phyloP scores from a whole-genome alignment of 2,888 invertebrate genomes.

The Melanostoma mellinum region DNA sequence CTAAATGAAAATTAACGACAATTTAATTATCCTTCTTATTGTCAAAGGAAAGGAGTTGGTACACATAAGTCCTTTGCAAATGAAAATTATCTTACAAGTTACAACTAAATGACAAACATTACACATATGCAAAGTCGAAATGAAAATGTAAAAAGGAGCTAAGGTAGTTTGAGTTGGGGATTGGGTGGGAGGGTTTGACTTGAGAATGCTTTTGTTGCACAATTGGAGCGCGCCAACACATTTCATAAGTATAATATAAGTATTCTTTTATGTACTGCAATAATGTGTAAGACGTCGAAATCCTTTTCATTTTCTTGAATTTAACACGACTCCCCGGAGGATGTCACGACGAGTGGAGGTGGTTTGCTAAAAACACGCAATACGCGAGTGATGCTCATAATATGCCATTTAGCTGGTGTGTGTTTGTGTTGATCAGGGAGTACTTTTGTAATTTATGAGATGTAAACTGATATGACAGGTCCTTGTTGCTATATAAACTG shows the following conservation, averaged over 20 bases:
- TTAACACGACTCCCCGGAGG: conserved; percentile 53
- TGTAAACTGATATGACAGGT: conserved; percentile 72
- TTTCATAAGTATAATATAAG: not conserved
- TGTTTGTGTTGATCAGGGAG: conserved; percentile 15
- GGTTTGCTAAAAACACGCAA: conserved; percentile 12
- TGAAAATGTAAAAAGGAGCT: conserved; percentile 17
- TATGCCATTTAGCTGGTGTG: conserved; percentile 32
- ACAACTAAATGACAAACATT: conserved; percentile 69
- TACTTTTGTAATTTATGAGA: conserved; percentile 70
- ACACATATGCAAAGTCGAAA: conserved; percentile 56
- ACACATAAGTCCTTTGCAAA: conserved; percentile 45
- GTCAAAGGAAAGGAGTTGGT: conserved; percentile 50
- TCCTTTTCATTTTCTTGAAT: conserved; percentile 64
- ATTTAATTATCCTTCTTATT: conserved; percentile 72
- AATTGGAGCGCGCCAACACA: conserved; percentile 28
- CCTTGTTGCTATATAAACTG: conserved; percentile 62
- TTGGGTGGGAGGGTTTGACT: not conserved
- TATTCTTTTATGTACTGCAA: conserved; percentile 8
- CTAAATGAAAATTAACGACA: conserved; percentile 71
- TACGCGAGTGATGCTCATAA: conserved; percentile 40
- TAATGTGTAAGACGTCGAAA: conserved; percentile 57
- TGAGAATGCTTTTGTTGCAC: conserved; percentile 38
- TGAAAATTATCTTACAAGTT: conserved; percentile 70
- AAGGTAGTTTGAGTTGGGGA: not conserved
- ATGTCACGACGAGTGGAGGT: conserved; percentile 27